Percentiles rank a stretch among this genome's conserved stretches.
These are phyloP conservation scores for Amiota mariae DNA, from an alignment of 2,888 invertebrate genomes.

Conservation along the genomic window DNA sequence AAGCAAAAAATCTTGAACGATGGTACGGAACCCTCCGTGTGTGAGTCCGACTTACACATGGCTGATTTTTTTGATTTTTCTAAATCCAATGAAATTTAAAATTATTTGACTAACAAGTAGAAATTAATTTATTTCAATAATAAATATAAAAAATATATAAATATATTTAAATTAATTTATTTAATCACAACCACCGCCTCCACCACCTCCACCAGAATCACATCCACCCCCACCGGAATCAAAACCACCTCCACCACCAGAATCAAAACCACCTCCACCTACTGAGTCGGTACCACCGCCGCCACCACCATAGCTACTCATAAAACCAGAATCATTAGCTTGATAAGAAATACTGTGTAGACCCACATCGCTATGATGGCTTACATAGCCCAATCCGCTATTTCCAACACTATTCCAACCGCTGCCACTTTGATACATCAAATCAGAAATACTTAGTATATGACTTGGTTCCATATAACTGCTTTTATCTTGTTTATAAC, in stretches of 20 bases:
- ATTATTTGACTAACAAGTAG: too few relatives aligned
- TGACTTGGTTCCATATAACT: neutral
- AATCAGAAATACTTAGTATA: neutral
- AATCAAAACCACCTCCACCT: neutral
- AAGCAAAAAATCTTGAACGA: too few relatives aligned
- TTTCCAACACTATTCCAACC: neutral
- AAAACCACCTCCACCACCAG: neutral
- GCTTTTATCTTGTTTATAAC: neutral
- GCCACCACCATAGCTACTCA: neutral
- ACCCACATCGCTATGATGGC: too few relatives aligned
- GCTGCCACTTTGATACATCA: conserved; percentile 8
- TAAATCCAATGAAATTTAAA: too few relatives aligned
- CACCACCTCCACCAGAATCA: conserved; percentile 1
- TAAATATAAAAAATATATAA: neutral
- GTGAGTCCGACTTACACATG: too few relatives aligned
- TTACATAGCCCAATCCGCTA: neutral
- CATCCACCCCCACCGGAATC: conserved; percentile 16
- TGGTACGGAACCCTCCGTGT: too few relatives aligned
- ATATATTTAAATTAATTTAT: neutral
- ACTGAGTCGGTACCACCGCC: neutral
- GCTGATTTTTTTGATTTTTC: too few relatives aligned
- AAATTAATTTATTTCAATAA: neutral
- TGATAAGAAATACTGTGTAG: neutral
- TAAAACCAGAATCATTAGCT: neutral
- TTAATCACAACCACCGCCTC: conserved; percentile 9